Percentiles rank a stretch among this genome's conserved stretches.
Conservation (phyloP, 2,888 invertebrate species). For the Eurytoma californica region DNA sequence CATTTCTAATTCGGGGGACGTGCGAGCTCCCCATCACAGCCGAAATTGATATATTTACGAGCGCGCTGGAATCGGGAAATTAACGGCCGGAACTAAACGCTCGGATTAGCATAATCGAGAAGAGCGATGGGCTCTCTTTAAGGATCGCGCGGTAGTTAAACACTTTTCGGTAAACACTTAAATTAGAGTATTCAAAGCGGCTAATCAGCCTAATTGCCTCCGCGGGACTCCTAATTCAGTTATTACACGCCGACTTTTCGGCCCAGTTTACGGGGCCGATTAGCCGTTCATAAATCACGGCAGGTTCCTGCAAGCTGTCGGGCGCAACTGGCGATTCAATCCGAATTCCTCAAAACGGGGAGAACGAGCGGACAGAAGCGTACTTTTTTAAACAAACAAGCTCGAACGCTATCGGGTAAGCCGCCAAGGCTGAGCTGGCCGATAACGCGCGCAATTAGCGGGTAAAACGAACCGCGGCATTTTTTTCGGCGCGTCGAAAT, state of each 20-base stretch:
- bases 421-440: no score
- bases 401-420: no score
- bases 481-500: slow-evolving; percentile 10
- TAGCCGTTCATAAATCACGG: slow-evolving; percentile 8
- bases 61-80: not conserved
- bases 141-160: not conserved
- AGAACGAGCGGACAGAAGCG: no score
- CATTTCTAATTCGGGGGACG: not conserved
- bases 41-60: not conserved
- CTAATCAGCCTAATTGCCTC: slow-evolving; percentile 25
- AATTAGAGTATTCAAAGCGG: slow-evolving; percentile 10
- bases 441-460: no score
- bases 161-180: not conserved
- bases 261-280: not conserved
- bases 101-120: slow-evolving; percentile 18
- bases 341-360: no score
- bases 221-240: slow-evolving; percentile 25
- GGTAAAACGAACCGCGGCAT: slow-evolving; percentile 15
- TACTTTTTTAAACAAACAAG: no score
- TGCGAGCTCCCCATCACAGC: not conserved
- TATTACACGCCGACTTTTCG: slow-evolving; percentile 7
- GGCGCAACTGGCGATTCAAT: no score
- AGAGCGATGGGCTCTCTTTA: not conserved
- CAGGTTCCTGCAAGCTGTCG: not conserved
- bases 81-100: slow-evolving; percentile 25